These are phyloP conservation scores for Polypedilum pembai DNA, from an alignment of 1,140 invertebrate species.

Conservation along the genomic window DNA sequence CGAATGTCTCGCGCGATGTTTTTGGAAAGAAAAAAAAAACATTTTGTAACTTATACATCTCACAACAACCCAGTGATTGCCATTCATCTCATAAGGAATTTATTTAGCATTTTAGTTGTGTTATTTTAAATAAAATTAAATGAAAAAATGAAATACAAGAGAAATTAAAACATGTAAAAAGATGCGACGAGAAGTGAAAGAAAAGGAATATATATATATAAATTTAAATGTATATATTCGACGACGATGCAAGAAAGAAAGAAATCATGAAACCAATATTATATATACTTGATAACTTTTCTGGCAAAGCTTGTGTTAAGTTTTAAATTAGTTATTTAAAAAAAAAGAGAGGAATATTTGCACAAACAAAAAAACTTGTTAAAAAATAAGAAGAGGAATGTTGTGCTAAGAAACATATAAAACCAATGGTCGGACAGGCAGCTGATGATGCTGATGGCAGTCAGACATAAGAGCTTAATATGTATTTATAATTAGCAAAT, in stretches of 20 bases:
- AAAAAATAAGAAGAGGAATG: slow-evolving; percentile 13
- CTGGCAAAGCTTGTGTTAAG: slow-evolving; percentile 27
- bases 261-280: not conserved
- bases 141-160: slow-evolving; percentile 16
- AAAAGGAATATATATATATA: too few species aligned
- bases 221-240: too few species aligned
- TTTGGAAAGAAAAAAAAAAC: slow-evolving; percentile 29
- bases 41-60: slow-evolving; percentile 28
- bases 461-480: slow-evolving; percentile 12
- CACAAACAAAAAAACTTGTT: slow-evolving; percentile 23
- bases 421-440: slow-evolving; percentile 15
- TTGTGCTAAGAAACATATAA: not conserved
- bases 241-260: not conserved
- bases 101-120: slow-evolving; percentile 29
- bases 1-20: too few species aligned
- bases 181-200: not conserved
- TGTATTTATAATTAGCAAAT: slow-evolving; percentile 19
- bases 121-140: slow-evolving; percentile 25
- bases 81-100: slow-evolving; percentile 28
- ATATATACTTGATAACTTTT: slow-evolving; percentile 14
- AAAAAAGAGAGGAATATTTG: not conserved
- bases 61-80: slow-evolving; percentile 25
- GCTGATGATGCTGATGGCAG: slow-evolving; percentile 1
- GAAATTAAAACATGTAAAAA: slow-evolving; percentile 3
- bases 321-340: slow-evolving; percentile 26